phyloP scores from a whole-genome alignment of 2,113 vertebrate species.

The Synchiropus splendidus region DNA sequence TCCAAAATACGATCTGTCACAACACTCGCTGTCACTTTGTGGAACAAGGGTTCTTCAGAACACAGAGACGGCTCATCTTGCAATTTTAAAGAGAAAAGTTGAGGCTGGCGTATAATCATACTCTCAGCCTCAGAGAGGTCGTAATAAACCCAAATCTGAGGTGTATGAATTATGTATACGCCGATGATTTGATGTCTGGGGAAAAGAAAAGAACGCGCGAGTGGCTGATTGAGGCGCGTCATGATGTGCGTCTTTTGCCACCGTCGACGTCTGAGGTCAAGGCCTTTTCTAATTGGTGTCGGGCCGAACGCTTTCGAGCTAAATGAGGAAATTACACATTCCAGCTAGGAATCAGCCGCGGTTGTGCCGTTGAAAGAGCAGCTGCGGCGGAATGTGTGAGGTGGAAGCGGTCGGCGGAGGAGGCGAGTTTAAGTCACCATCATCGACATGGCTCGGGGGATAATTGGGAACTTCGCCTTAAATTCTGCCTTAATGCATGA shows the following conservation, averaged over 20 bases:
- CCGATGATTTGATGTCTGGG: conserved; percentile 66
- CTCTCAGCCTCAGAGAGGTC: conserved; percentile 55
- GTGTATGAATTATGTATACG: conserved; percentile 73
- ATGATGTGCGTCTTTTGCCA: conserved; percentile 26
- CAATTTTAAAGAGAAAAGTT: conserved; percentile 49
- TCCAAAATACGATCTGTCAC: not conserved
- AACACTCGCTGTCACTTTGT: conserved; percentile 8
- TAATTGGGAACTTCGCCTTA: too few species aligned
- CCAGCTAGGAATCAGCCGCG: conserved; percentile 58
- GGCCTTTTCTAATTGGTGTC: conserved; percentile 68
- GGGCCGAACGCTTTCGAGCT: conserved; percentile 57
- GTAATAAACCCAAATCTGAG: conserved; percentile 62
- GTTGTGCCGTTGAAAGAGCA: conserved; percentile 45
- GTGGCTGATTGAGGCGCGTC: conserved; percentile 61
- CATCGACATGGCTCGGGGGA: too few species aligned
- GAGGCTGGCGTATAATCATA: conserved; percentile 58
- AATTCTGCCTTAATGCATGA: too few species aligned
- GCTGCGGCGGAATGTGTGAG: conserved; percentile 36
- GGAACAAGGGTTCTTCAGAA: conserved; percentile 20
- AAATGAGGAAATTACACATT: conserved; percentile 76
- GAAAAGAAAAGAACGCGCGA: conserved; percentile 43
- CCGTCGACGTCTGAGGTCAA: conserved; percentile 60
- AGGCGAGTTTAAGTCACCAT: too few species aligned
- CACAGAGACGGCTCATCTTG: conserved; percentile 15
- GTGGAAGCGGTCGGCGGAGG: not conserved